Evolutionary conservation across 2,888 invertebrate species (phyloP).

Genomic region (Heterodera filipjevi): DNA sequence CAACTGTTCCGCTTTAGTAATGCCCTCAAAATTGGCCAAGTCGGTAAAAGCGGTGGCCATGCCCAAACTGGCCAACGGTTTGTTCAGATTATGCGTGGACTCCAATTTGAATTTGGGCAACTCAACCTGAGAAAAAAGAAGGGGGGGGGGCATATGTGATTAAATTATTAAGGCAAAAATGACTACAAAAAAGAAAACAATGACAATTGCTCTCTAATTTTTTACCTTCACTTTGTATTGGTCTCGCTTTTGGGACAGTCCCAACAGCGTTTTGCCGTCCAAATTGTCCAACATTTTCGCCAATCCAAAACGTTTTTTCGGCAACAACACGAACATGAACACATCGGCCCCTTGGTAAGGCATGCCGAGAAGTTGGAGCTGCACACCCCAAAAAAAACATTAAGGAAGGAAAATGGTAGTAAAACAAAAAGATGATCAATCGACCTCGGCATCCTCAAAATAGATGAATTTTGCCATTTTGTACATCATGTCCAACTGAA

Average conservation of each 20-base stretch:
- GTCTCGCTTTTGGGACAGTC: slow-evolving; percentile 28
- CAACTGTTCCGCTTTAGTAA: slow-evolving; percentile 40
- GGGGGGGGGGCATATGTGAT: too few relatives aligned
- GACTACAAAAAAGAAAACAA: too few relatives aligned
- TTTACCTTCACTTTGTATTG: slow-evolving; percentile 34
- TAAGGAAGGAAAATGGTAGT: too few relatives aligned
- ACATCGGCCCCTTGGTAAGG: slow-evolving; percentile 46
- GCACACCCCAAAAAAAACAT: not conserved
- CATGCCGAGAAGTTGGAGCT: slow-evolving; percentile 43
- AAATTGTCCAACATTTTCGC: slow-evolving; percentile 38
- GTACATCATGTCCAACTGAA: slow-evolving; percentile 75
- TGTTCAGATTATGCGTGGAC: slow-evolving; percentile 41
- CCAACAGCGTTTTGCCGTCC: slow-evolving; percentile 36
- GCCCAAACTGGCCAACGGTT: slow-evolving; percentile 47
- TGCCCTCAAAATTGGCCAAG: slow-evolving; percentile 45
- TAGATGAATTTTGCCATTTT: slow-evolving; percentile 41
- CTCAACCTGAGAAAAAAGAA: slow-evolving; percentile 37
- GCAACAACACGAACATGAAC: slow-evolving; percentile 50
- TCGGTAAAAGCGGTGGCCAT: slow-evolving; percentile 45
- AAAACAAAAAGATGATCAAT: too few relatives aligned
- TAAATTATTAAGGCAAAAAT: too few relatives aligned
- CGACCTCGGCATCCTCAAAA: slow-evolving; percentile 38
- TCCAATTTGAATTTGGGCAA: slow-evolving; percentile 58
- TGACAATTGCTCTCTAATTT: not conserved
- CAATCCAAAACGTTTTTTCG: slow-evolving; percentile 53